These are phyloP conservation scores for Armadillidium nasatum DNA, from an alignment of 1,140 invertebrate species.

Conservation along the genomic window DNA sequence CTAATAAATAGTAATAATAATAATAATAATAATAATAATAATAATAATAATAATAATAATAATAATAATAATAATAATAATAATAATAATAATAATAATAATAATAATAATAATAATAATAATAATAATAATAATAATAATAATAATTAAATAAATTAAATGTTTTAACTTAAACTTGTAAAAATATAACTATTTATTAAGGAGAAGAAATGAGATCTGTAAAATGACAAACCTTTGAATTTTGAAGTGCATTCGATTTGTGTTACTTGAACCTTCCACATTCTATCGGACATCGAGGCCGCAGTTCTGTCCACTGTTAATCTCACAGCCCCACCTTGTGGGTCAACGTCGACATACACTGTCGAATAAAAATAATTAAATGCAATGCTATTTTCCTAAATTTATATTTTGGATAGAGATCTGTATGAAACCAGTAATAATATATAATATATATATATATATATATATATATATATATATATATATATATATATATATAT, in stretches of 20 bases:
- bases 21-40: too few relatives aligned
- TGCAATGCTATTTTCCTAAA: too few relatives aligned
- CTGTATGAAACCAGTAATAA: too few relatives aligned
- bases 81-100: neutral
- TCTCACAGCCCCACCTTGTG: constrained; percentile 25
- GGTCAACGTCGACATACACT: constrained; percentile 79
- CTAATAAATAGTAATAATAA: too few relatives aligned
- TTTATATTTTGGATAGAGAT: too few relatives aligned
- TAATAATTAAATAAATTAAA: neutral
- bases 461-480: too few relatives aligned
- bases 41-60: too few relatives aligned
- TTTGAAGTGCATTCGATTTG: constrained; percentile 46
- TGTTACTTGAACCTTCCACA: constrained; percentile 46
- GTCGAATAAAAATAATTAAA: too few relatives aligned
- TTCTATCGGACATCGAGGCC: constrained; percentile 38
- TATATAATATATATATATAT: too few relatives aligned
- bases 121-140: neutral
- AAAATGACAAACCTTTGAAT: constrained; percentile 40
- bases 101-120: neutral
- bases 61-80: too few relatives aligned
- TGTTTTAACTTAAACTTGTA: neutral
- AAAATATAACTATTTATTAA: constrained; percentile 9
- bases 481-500: too few relatives aligned
- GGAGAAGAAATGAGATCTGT: too few relatives aligned
- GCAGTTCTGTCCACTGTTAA: constrained; percentile 29